These are phyloP conservation scores for Astreopora myriophthalma DNA, from an alignment of 64 coral and sea anemone genomes.

Conservation along the genomic window DNA sequence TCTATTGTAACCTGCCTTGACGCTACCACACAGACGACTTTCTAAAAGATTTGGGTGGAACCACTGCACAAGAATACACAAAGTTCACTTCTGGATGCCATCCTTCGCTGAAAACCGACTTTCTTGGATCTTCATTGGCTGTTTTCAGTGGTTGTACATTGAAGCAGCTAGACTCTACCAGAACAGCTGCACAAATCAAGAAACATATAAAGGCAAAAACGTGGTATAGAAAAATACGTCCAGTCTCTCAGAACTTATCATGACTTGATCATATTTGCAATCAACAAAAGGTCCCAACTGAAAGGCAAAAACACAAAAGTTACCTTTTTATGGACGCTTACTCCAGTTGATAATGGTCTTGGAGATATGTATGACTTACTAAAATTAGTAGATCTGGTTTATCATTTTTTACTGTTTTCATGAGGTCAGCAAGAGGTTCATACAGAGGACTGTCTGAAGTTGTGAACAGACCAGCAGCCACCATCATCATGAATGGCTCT, in stretches of 20 bases:
- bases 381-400: constrained; percentile 92
- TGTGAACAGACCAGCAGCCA: constrained; percentile 89
- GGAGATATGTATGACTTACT: constrained; percentile 32
- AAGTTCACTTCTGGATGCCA: no score
- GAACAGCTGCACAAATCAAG: no score
- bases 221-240: no score
- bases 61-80: no score
- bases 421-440: constrained; percentile 89
- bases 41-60: no score
- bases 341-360: neutral
- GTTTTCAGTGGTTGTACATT: no score
- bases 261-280: constrained; percentile 93
- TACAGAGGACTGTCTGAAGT: constrained; percentile 88
- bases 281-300: constrained; percentile 98
- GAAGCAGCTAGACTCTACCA: no score
- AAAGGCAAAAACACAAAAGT: neutral
- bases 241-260: constrained; percentile 72
- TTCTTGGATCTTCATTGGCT: no score
- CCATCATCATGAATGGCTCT: constrained; percentile 77
- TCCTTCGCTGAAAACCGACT: no score
- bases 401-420: constrained; percentile 70
- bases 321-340: neutral
- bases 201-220: no score
- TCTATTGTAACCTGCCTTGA: no score
- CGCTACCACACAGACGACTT: no score